Evolutionary conservation across 2,888 invertebrate species (phyloP), one percentile per base, ranked within the genome.

Genomic region (Tetheella fluctuosa): DNA sequence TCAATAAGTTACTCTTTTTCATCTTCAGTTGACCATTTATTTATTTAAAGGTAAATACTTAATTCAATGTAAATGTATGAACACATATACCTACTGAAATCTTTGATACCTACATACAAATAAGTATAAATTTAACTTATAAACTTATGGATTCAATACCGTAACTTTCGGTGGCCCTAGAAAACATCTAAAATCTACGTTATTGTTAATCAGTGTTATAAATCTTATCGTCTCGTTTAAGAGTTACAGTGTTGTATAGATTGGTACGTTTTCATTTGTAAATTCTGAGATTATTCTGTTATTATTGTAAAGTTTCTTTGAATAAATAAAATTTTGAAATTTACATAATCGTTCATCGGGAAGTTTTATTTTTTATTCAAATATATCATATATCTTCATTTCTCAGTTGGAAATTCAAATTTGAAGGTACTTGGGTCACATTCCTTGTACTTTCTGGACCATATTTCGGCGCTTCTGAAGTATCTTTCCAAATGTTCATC

Each of bases 231-330:
- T 91, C 91, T 91, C 89, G 89, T 90, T 90, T 92, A 91, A 91
- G 89, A 89, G 90, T 91, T 89, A 89, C 89, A 89, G 90, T 93
- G 91, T 91, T 92, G 93, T 93, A 92, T 92, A 92, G 91, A 91
- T 89, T 81, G 85, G 84, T 91, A 91, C 79, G 84, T 86, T 91
- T 48, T 91, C 74, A 89, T 92, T 92, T 93, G 87, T 89, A 89
- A 90, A 87, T 88, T 90, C 89, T 87, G 85, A 91, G 75, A 89
- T 89, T 89, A 88, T 93, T 92, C 84, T 91, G 91, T 92, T 92
- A 88, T 86, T 83, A 90, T 86, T 89, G 91, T 92, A 91, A 91
- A 87, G 80, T 93, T 93, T 90, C 91, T 90, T 92, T 91, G 80
- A 86, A 88, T 90, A 89, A 92, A 91, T 91, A 91, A 91, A 90